These are phyloP conservation scores for Nymphalis polychloros DNA, from an alignment of 2,888 invertebrate genomes.

Conservation along the genomic window DNA sequence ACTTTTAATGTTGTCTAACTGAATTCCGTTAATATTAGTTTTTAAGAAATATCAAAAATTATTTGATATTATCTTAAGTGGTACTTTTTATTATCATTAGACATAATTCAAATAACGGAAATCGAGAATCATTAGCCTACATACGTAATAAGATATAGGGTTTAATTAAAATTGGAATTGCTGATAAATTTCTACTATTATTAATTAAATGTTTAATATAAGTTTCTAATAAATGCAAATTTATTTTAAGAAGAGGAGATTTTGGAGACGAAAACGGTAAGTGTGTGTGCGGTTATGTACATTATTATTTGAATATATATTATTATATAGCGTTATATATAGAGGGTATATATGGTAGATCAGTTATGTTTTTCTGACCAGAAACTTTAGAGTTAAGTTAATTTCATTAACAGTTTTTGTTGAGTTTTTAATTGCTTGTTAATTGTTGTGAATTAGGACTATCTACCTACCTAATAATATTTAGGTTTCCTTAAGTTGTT, in stretches of 20 bases:
- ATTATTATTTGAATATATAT: too few relatives aligned
- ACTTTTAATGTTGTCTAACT: background rate
- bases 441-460: too few relatives aligned
- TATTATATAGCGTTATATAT: too few relatives aligned
- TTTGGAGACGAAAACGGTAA: background rate
- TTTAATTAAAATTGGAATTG: slow-evolving; percentile 4
- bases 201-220: slow-evolving; percentile 1
- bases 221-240: slow-evolving; percentile 1
- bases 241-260: background rate
- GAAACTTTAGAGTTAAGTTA: too few relatives aligned
- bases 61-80: background rate
- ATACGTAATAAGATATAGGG: slow-evolving; percentile 6
- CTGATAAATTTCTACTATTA: background rate
- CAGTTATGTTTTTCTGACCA: too few relatives aligned
- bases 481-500: too few relatives aligned
- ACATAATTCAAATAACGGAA: slow-evolving; percentile 3
- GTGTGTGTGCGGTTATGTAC: too few relatives aligned
- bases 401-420: too few relatives aligned
- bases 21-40: background rate
- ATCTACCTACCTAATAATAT: too few relatives aligned
- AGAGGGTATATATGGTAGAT: too few relatives aligned
- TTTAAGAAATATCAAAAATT: background rate
- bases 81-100: background rate
- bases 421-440: too few relatives aligned
- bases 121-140: background rate